Percentiles rank a stretch among this genome's conserved stretches.
Conservation (phyloP, 1,140 invertebrate species). For the Elysia chlorotica region DNA sequence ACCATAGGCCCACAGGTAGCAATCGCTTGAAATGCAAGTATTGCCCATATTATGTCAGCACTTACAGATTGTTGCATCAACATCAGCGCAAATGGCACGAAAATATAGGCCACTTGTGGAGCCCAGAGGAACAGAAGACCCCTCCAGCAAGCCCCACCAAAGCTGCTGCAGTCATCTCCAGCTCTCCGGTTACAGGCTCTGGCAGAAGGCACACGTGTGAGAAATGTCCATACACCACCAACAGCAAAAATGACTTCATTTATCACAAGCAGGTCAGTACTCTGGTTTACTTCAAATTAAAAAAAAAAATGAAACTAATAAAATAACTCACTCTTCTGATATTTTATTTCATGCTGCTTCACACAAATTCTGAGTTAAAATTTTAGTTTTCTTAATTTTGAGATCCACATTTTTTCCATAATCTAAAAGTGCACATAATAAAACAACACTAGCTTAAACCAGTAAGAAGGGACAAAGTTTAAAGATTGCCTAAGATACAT, state of each 20-base stretch:
- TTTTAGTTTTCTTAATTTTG: too few species aligned
- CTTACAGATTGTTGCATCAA: constrained; percentile 57
- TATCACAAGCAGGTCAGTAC: constrained; percentile 73
- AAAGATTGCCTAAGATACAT: too few species aligned
- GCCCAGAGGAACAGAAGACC: constrained; percentile 27
- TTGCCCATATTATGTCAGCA: constrained; percentile 78
- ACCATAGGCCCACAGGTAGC: constrained; percentile 71
- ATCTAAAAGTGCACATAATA: too few species aligned
- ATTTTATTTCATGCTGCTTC: too few species aligned
- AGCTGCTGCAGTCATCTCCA: neutral
- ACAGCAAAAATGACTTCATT: constrained; percentile 81
- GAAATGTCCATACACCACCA: constrained; percentile 61
- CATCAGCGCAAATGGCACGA: constrained; percentile 58
- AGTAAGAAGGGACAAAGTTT: too few species aligned
- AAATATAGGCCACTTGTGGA: constrained; percentile 26
- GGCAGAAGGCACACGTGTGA: constrained; percentile 55
- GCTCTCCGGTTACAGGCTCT: constrained; percentile 11
- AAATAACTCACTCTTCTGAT: too few species aligned
- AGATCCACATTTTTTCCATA: too few species aligned
- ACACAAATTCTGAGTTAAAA: too few species aligned
- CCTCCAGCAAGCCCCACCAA: constrained; percentile 26
- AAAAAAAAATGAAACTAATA: too few species aligned
- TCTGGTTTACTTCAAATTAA: neutral
- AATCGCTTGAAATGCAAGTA: constrained; percentile 79
- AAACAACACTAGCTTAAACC: too few species aligned